phyloP scores from a whole-genome alignment of 1,140 invertebrate genomes.

The Drosophila lini region DNA sequence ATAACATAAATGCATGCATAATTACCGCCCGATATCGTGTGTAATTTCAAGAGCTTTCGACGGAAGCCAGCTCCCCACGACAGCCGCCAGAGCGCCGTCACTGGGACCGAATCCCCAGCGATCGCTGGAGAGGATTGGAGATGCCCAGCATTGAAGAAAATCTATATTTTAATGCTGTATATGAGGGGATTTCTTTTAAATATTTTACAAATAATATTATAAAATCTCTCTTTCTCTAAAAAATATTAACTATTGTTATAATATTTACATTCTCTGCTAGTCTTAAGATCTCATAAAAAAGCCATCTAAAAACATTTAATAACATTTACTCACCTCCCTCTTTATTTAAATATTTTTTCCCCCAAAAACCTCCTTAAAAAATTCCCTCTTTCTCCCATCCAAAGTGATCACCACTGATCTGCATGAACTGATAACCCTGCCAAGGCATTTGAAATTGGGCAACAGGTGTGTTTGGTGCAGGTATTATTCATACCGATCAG shows the following conservation, averaged over 20 bases:
- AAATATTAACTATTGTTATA: no score
- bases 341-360: not conserved
- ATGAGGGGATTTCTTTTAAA: not conserved
- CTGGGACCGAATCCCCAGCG: not conserved
- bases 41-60: slow-evolving; percentile 74
- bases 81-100: slow-evolving; percentile 70
- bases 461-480: slow-evolving; percentile 51
- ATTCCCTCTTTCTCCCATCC: no score
- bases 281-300: no score
- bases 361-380: not conserved
- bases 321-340: not conserved
- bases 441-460: slow-evolving; percentile 19
- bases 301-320: no score
- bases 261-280: no score
- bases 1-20: slow-evolving; percentile 79
- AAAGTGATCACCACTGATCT: slow-evolving; percentile 13
- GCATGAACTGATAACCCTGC: slow-evolving; percentile 6
- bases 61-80: slow-evolving; percentile 70
- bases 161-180: no score
- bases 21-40: slow-evolving; percentile 68
- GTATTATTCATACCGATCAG: not conserved
- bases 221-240: no score
- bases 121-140: slow-evolving; percentile 14
- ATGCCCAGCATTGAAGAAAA: not conserved
- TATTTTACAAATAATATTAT: not conserved